Evolutionary conservation across 2,797 vertebrate species (phyloP), one percentile per base, ranked within the genome.

Genomic region (Remorina albescens): DNA sequence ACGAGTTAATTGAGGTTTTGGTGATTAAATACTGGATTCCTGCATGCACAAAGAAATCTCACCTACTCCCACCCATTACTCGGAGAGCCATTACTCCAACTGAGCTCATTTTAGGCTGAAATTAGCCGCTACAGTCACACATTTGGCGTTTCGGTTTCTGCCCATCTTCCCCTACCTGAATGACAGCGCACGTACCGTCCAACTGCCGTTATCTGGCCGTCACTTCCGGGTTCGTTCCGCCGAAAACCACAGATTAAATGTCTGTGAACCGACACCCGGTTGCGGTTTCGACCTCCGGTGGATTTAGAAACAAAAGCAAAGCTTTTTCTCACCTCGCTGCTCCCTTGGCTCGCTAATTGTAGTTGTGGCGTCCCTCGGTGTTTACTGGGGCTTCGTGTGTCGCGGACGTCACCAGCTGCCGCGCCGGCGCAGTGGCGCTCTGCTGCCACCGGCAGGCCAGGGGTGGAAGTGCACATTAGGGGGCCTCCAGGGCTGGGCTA

Each of bases 401-500:
- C 41, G 18, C 66, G 1, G 37, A 47, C 54, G 67, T 44, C 49
- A 62, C 41, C 5, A 58, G 2, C 5, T 0, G 11, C 55, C 19
- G 26, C 26, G 7, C 55, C 19, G 30, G 7, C 12, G 0, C 34
- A 6, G 2, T 3, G 55, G 47, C 8, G 37, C 76, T 0, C 34
- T 85, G 74, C 74, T 63, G 90, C 89, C 91, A 0, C 76, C 82
- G 5, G 42, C 80, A 83, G 91, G 88, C 21, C 82, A 51, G 87
- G 89, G 57, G 88, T 57, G 58, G 70, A 69, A 89, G 0, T 5
- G 15, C 86, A 82, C 0, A n/a, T 4, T n/a, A n/a, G n/a, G n/a
- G n/a, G n/a, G n/a, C n/a, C n/a, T n/a, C n/a, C n/a, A n/a, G n/a
- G n/a, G n/a, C n/a, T n/a, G n/a, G n/a, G n/a, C n/a, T n/a, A n/a